Evolutionary conservation across 2,113 vertebrate genomes (phyloP), one percentile per base, ranked within the genome.

Genomic region (Sturnira hondurensis): DNA sequence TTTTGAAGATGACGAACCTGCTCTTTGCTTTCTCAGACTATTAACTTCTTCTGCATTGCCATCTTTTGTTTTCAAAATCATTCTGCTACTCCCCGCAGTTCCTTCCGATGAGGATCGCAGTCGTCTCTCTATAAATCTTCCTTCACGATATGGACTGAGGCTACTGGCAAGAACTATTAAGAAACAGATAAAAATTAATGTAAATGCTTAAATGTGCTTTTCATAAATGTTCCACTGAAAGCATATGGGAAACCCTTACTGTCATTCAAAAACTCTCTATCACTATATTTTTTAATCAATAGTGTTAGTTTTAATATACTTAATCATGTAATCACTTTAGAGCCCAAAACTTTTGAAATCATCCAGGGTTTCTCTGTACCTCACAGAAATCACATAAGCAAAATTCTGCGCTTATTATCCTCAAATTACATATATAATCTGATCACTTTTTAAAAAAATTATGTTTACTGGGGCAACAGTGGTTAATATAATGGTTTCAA

Each of bases 101-200:
- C 99, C 99, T 98, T 99, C 99, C 12, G 99, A 99, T 0, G 99
- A 99, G 2, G 99, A 99, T 68, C 99, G 98, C 78, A 99, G 97
- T 3, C 99, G 98, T 50, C 99, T 98, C 96, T 99, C 99, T 97
- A 99, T 93, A 82, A 99, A 99, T 96, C 99, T 99, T 93, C 99
- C 98, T 83, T 99, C 99, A 28, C 99, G 99, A 86, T 98, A 99
- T 0, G 99, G 99, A 91, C 99, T 99, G 94, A 98, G 96, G 95
- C 98, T 99, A 61, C 94, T 98, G 90, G 97, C 98, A 97, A 98
- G 97, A 96, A 93, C 98, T 99, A 86, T 36, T 36, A 82, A 0
- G 95, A 41, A 77, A 33, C 3, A 97, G 94, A 78, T 3, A 91
- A 14, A 77, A 95, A 17, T 74, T 12, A 36, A 52, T 19, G 31